Evolutionary conservation across 2,888 invertebrate species (phyloP).

Genomic region (Heliothis peltigera): DNA sequence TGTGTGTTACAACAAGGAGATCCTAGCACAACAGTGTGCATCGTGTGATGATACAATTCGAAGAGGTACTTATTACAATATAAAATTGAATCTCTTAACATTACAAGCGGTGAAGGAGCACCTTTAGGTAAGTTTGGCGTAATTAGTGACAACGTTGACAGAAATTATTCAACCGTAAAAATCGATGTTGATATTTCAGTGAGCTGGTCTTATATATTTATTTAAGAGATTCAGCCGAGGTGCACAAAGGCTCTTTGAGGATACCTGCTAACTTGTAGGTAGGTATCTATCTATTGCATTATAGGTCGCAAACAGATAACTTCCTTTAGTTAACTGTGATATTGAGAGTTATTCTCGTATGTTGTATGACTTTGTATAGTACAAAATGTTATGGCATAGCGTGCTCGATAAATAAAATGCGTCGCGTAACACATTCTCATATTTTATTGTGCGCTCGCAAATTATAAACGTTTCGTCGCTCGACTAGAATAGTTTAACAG

Average conservation of each 20-base stretch:
- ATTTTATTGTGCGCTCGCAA: conserved; percentile 44
- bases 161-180: conserved; percentile 3
- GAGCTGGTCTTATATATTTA: not conserved
- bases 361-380: not conserved
- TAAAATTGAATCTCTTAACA: no score
- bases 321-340: no score
- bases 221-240: not conserved
- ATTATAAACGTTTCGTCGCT: conserved; percentile 41
- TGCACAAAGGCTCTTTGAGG: not conserved
- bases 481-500: conserved; percentile 29
- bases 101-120: no score
- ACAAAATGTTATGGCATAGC: conserved; percentile 22
- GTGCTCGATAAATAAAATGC: conserved; percentile 35
- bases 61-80: no score
- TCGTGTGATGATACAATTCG: no score
- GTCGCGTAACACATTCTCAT: conserved; percentile 10
- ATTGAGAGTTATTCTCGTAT: no score
- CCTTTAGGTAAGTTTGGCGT: not conserved
- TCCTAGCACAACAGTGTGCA: no score
- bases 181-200: conserved; percentile 2
- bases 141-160: not conserved
- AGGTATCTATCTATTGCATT: not conserved
- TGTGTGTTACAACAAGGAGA: no score
- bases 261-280: not conserved
- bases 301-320: no score